Percentiles rank a stretch among this genome's conserved stretches.
Conservation (phyloP, 37 sponge, comb jelly and placozoan species). For the Eunapius fragilis region DNA sequence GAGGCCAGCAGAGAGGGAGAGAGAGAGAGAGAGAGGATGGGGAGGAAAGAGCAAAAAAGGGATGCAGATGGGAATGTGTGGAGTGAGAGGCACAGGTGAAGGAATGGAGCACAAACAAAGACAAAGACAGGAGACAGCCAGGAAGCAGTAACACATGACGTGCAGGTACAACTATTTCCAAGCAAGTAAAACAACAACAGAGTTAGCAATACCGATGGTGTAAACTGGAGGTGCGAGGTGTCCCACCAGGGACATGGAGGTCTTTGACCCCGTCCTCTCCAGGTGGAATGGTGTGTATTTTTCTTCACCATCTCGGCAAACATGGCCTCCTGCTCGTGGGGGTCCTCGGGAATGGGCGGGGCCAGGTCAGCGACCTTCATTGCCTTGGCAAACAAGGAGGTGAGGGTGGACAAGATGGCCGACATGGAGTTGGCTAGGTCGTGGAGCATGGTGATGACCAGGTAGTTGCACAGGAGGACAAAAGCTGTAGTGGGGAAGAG, state of each 20-base stretch:
- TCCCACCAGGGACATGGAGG: neutral
- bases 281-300: constrained; percentile 33
- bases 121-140: no score
- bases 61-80: no score
- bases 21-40: no score
- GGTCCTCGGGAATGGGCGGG: constrained; percentile 38
- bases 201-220: neutral
- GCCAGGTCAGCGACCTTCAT: constrained; percentile 59
- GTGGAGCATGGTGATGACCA: constrained; percentile 90
- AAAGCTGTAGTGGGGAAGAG: constrained; percentile 28
- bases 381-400: constrained; percentile 26
- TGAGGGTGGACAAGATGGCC: no score
- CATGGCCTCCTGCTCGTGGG: constrained; percentile 53
- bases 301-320: constrained; percentile 28
- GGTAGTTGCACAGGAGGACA: constrained; percentile 86
- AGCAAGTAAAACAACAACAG: no score
- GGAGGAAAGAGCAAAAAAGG: no score
- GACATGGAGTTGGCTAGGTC: constrained; percentile 61
- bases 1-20: no score
- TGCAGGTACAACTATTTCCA: no score
- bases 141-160: no score
- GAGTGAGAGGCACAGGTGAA: no score
- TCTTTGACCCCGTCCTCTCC: constrained; percentile 11
- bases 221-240: no score
- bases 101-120: no score